Percentiles rank a stretch among this genome's conserved stretches.
Conservation (phyloP, 1,140 invertebrate species). For the Tetragonula clypearis region DNA sequence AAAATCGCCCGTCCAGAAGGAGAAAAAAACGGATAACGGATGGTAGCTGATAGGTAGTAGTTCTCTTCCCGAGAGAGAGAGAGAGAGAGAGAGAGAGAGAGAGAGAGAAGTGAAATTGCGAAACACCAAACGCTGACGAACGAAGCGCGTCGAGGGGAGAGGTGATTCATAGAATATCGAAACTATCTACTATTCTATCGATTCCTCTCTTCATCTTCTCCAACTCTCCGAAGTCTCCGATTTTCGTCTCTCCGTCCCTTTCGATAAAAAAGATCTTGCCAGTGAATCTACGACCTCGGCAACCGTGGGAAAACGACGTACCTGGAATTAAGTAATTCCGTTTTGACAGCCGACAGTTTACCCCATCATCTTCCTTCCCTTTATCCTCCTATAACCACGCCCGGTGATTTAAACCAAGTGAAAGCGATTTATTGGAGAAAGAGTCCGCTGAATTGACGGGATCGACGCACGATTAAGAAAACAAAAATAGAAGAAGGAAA, state of each 20-base stretch:
- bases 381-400: background rate
- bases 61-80: too few relatives aligned
- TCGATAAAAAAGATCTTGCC: background rate
- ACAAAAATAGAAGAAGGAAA: background rate
- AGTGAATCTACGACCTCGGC: slow-evolving; percentile 24
- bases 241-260: background rate
- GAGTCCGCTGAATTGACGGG: background rate
- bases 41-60: background rate
- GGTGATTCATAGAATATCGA: slow-evolving; percentile 39
- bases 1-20: too few relatives aligned
- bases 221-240: background rate
- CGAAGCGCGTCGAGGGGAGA: background rate
- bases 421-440: slow-evolving; percentile 33
- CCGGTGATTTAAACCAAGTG: slow-evolving; percentile 25
- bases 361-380: background rate
- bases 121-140: background rate
- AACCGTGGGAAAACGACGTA: slow-evolving; percentile 17
- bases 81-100: too few relatives aligned
- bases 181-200: background rate
- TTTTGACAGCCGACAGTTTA: slow-evolving; percentile 25
- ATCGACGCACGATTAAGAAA: background rate
- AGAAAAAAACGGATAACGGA: background rate
- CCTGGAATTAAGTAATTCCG: slow-evolving; percentile 40
- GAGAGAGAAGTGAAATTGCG: background rate
- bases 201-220: background rate